These are phyloP conservation scores for Clanis bilineata DNA, from an alignment of 2,888 invertebrate genomes.

Conservation along the genomic window DNA sequence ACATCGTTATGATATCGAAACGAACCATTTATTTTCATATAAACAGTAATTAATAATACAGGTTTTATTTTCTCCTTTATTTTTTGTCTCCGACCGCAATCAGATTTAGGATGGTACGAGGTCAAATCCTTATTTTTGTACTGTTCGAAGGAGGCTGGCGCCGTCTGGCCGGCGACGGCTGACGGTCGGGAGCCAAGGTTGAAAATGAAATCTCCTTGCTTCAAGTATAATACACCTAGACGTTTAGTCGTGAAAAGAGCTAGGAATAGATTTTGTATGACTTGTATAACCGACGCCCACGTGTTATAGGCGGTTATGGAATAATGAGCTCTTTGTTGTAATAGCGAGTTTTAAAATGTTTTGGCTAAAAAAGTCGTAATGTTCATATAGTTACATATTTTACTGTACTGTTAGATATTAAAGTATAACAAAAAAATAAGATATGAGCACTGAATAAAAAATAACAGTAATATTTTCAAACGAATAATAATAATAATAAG, in stretches of 20 bases:
- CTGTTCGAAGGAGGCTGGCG: conserved; percentile 26
- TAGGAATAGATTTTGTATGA: conserved; percentile 21
- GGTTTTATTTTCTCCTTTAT: conserved; percentile 1
- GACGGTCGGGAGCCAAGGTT: conserved; percentile 39
- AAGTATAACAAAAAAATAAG: no score
- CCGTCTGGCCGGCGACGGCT: conserved; percentile 42
- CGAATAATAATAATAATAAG: no score
- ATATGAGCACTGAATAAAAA: no score
- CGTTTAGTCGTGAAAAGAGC: conserved; percentile 31
- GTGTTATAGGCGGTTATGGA: not conserved
- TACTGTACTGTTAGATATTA: no score
- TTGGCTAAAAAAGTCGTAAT: no score
- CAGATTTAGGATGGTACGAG: conserved; percentile 11
- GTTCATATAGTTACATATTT: no score
- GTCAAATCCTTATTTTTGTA: conserved; percentile 19
- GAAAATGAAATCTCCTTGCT: conserved; percentile 28
- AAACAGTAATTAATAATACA: not conserved
- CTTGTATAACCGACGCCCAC: not conserved
- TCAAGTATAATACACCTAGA: conserved; percentile 25
- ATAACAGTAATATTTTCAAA: no score
- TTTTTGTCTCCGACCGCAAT: not conserved
- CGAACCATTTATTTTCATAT: not conserved
- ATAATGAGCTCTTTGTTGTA: no score
- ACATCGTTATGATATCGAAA: not conserved
- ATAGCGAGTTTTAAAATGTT: no score